Percentiles rank a stretch among this genome's conserved stretches.
phyloP scores from a whole-genome alignment of 2,113 vertebrate species.

The Neotoma lepida region DNA sequence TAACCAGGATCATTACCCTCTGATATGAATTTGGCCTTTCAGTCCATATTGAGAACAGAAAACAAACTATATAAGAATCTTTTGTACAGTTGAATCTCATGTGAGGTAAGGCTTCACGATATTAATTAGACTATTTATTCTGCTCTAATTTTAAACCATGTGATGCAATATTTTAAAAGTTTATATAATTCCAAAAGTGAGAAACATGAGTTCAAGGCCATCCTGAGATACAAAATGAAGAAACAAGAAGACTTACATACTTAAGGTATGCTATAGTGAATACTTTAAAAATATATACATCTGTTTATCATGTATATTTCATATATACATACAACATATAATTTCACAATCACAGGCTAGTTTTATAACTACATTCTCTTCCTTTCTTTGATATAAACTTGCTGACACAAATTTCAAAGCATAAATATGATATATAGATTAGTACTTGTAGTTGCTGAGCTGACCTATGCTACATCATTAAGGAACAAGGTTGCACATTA shows the following conservation, averaged over 20 bases:
- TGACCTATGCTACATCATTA: constrained; percentile 37
- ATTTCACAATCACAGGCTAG: constrained; percentile 24
- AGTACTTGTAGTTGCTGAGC: constrained; percentile 27
- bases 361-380: neutral
- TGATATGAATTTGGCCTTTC: neutral
- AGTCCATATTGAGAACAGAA: neutral
- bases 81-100: neutral
- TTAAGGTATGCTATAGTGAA: neutral
- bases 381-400: constrained; percentile 56
- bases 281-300: neutral
- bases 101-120: neutral
- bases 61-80: neutral
- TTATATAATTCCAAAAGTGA: neutral
- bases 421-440: constrained; percentile 42
- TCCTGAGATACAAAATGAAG: neutral
- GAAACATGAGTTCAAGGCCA: neutral
- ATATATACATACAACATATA: constrained; percentile 3
- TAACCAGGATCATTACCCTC: neutral
- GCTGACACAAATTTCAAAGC: constrained; percentile 44
- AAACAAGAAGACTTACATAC: neutral
- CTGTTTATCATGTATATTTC: neutral
- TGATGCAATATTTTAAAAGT: neutral
- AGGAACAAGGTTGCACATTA: neutral
- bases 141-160: neutral
- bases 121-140: neutral